A percentile compares a stretch with the other conserved stretches of the same genome.
phyloP scores from a whole-genome alignment of 1,140 invertebrate genomes.

The Hermatobates lingyangjiaoensis region DNA sequence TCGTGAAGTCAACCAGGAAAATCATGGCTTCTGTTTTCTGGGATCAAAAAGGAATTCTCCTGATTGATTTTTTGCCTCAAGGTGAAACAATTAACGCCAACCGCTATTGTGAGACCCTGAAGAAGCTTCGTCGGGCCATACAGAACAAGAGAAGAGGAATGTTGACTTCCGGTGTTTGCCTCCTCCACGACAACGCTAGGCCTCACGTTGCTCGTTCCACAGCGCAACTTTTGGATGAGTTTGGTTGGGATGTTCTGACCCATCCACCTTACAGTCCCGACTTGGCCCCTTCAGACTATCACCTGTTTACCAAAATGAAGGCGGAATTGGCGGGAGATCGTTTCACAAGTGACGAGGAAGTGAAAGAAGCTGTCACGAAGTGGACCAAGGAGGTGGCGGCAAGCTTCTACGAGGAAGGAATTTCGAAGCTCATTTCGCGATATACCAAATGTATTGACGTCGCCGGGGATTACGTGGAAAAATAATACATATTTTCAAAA shows the following conservation, averaged over 20 bases:
- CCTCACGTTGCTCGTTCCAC: constrained; percentile 18
- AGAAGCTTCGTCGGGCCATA: constrained; percentile 10
- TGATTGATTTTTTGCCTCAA: constrained; percentile 17
- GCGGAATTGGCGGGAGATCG: neutral
- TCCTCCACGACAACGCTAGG: too few relatives aligned
- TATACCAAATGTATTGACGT: too few relatives aligned
- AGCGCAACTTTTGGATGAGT: constrained; percentile 1
- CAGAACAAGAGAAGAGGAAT: constrained; percentile 7
- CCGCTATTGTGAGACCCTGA: constrained; percentile 15
- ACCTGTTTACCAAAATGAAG: constrained; percentile 23
- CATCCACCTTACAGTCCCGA: constrained; percentile 21
- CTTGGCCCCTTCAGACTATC: constrained; percentile 21
- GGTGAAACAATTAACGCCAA: constrained; percentile 17
- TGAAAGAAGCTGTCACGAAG: constrained; percentile 1
- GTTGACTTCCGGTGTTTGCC: too few relatives aligned
- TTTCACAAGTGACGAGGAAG: constrained; percentile 2
- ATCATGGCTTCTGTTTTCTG: constrained; percentile 17
- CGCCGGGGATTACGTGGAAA: too few relatives aligned
- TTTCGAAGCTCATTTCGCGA: too few relatives aligned
- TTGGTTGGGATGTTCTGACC: constrained; percentile 20
- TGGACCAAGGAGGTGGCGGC: constrained; percentile 1
- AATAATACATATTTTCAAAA: too few relatives aligned
- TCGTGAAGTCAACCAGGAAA: constrained; percentile 1
- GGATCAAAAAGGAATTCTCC: constrained; percentile 17
- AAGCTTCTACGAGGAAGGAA: constrained; percentile 1